phyloP scores from a whole-genome alignment of 2,888 invertebrate species.

The Glyphotaelius pellucidus region DNA sequence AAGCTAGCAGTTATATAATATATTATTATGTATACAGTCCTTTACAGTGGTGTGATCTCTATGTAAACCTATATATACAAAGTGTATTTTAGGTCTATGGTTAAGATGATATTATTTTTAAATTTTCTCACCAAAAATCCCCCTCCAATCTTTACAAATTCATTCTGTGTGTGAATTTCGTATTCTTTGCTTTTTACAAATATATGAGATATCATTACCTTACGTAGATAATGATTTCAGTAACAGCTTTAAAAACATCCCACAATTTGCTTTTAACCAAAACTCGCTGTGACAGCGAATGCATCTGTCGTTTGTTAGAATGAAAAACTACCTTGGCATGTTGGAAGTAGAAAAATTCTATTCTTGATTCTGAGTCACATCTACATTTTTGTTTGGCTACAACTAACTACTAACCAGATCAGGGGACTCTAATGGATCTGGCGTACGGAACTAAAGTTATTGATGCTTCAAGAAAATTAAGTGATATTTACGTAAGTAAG shows the following conservation, averaged over 20 bases:
- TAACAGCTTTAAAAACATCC: background rate
- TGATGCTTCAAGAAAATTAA: background rate
- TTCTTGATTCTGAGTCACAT: slow-evolving; percentile 5
- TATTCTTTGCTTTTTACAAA: too few relatives aligned
- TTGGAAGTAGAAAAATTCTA: background rate
- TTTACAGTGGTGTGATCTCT: too few relatives aligned
- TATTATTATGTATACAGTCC: too few relatives aligned
- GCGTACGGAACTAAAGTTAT: background rate
- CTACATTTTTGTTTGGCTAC: background rate
- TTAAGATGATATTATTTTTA: too few relatives aligned
- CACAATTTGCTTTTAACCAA: background rate
- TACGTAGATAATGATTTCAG: background rate
- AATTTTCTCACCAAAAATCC: too few relatives aligned
- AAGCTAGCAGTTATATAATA: too few relatives aligned
- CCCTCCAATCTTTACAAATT: too few relatives aligned
- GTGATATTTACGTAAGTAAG: background rate
- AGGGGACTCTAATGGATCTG: slow-evolving; percentile 15
- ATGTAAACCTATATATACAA: too few relatives aligned
- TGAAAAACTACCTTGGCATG: slow-evolving; percentile 2
- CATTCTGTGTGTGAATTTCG: too few relatives aligned
- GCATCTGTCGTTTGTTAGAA: slow-evolving; percentile 24
- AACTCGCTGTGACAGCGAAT: background rate
- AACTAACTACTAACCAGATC: slow-evolving; percentile 12
- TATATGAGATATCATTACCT: too few relatives aligned
- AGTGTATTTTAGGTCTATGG: too few relatives aligned